Base-by-base conservation (phyloP, 2,797 vertebrate species). In the Phataginus tricuspis region DNA sequence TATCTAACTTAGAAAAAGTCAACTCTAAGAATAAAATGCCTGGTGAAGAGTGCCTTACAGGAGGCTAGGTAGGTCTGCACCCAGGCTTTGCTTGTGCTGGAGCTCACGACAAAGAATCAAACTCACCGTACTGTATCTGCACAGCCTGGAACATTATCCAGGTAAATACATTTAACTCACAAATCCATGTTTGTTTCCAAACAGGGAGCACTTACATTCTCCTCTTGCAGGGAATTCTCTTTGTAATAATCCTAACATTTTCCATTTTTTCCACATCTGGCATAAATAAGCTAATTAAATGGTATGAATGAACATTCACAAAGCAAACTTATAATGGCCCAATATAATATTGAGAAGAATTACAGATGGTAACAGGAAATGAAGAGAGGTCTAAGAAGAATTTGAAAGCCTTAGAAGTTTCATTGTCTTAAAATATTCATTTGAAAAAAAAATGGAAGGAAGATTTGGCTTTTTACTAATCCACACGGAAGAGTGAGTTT, bases 281-380 rank as follows among this genome's bases (percentile, higher is more conserved):
- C 97, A 97, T 97, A 97, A 97, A 97, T 97, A 96, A 96, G 96
- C 97, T 97, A 96, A 90, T 11, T 96, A 96, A 98, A 97, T 87
- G 96, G 72, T 98, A 97, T 97, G 97, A 96, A 95, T 91, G 61
- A 96, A 90, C 12, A 87, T 94, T 97, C 96, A 87, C 2, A 39
- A 97, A 86, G 39, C 93, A 97, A 96, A 83, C 37, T 37, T 42
- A 51, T 95, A 39, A 88, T 66, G 78, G 39, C 53, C 86, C 91
- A 77, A 95, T 63, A 97, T 94, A 93, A 45, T 10, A 29, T 66
- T 96, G 77, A 97, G 87, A 96, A 97, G 90, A 98, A 98, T 97
- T 97, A 98, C 27, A 98, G 78, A 96, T 64, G 98, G 92, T 96
- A 97, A 97, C 21, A 96, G 95, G 95, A 98, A 98, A 97, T 95